A percentile compares a stretch with the other conserved stretches of the same genome.
Evolutionary conservation across 2,113 vertebrate genomes (phyloP).

Genomic region (Orcinus orca): DNA sequence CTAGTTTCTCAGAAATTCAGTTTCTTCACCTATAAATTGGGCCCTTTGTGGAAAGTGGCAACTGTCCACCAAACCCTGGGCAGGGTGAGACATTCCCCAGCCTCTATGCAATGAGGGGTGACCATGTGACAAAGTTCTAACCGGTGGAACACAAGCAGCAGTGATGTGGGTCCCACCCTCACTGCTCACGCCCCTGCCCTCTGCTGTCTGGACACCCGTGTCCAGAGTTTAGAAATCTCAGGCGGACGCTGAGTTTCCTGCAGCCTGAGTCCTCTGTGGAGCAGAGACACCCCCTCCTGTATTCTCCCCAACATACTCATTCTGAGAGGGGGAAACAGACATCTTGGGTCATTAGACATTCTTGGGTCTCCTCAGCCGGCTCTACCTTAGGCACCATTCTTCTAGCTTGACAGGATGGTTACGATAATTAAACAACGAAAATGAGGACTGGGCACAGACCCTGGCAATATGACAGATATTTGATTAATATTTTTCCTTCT

Average conservation of each 20-base stretch:
- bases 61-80: not conserved
- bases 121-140: not conserved
- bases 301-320: too few relatives aligned
- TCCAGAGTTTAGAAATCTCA: not conserved
- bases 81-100: not conserved
- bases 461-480: not conserved
- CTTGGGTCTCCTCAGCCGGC: not conserved
- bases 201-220: not conserved
- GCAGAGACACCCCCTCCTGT: not conserved
- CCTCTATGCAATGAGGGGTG: not conserved
- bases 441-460: not conserved
- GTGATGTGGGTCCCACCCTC: rapidly evolving
- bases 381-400: not conserved
- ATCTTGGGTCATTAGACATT: not conserved
- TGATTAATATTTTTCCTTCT: not conserved
- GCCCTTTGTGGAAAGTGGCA: not conserved
- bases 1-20: not conserved
- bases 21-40: not conserved
- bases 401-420: not conserved
- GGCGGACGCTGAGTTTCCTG: not conserved
- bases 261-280: not conserved
- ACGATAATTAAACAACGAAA: not conserved
- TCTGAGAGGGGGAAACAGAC: not conserved
- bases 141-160: rapidly evolving
- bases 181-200: rapidly evolving